phyloP scores from a whole-genome alignment of 1,140 invertebrate genomes.

The Drosophila dunni region DNA sequence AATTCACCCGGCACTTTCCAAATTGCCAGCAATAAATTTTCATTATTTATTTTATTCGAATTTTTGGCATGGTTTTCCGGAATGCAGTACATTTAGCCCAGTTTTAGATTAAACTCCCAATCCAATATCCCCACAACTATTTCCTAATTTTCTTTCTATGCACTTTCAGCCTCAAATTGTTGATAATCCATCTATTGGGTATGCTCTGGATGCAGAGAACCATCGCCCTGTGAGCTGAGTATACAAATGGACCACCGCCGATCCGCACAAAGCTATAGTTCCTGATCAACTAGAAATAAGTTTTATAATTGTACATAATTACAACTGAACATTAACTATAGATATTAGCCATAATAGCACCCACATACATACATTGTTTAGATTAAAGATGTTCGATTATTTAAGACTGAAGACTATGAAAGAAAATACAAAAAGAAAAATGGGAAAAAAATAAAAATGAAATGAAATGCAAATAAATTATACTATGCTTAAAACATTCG shows the following conservation, averaged over 20 bases:
- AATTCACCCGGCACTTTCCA: conserved; percentile 55
- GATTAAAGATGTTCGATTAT: conserved; percentile 51
- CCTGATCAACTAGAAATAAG: conserved; percentile 67
- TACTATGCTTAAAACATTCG: conserved; percentile 55
- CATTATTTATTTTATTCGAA: conserved; percentile 19
- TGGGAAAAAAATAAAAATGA: no score
- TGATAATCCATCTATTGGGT: conserved; percentile 42
- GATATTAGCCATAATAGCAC: conserved; percentile 3
- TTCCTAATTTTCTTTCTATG: conserved; percentile 47
- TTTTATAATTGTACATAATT: conserved; percentile 51
- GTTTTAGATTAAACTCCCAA: not conserved
- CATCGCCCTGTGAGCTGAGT: conserved; percentile 30
- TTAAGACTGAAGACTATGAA: conserved; percentile 68
- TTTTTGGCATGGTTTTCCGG: conserved; percentile 63
- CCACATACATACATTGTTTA: conserved; percentile 28
- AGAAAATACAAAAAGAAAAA: conserved; percentile 11
- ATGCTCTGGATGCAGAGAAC: conserved; percentile 38
- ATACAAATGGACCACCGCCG: conserved; percentile 39
- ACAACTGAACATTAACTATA: conserved; percentile 22
- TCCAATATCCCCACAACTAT: conserved; percentile 12
- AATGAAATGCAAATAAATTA: conserved; percentile 61
- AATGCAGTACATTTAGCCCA: conserved; percentile 44
- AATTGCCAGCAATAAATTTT: conserved; percentile 41
- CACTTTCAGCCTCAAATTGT: conserved; percentile 62
- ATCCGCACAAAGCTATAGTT: conserved; percentile 63